Evolutionary conservation across 2,888 invertebrate genomes (phyloP), one percentile per base, ranked within the genome.

Genomic region (Drosophila colorata): DNA sequence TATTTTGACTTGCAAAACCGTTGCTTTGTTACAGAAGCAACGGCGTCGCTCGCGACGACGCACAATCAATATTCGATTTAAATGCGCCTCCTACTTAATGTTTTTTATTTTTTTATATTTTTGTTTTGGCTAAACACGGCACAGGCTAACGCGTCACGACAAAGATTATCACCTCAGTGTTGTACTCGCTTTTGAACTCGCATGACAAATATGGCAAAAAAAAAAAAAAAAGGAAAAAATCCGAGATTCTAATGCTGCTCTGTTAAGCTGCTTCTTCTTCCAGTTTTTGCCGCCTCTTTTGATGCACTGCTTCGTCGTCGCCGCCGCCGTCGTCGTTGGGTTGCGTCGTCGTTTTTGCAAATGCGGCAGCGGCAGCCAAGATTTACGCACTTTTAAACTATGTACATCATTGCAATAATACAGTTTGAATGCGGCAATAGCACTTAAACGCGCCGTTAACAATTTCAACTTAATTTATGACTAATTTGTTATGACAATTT

Each of bases 241-340:
- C 52, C 48, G 69, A 72, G 74, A 71, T 84, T 80, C 67, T 78
- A 71, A 80, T 73, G 80, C 83, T 77, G 76, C 59, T 60, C 59
- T 77, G 68, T 61, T 76, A 65, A 69, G 56, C 67, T 77, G 80
- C 86, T 87, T 79, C 88, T 83, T 80, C 90, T 87, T 85, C 80
- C 73, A 72, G 80, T 89, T 79, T 80, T 86, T 78, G 88, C 78
- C 89, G 75, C 84, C 72, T 82, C 82, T 74, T 76, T 85, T 81
- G 63, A 79, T 89, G 89, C 85, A 88, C 74, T 85, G 88, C 74
- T 88, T 88, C 87, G 87, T 88, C 78, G 81, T 64, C 60, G 77
- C 65, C 65, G 81, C 68, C 67, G 77, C 65, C 65, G 73, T 56
- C 66, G 74, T 74, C 60, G 81, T 55, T 69, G 76, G 60, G 72